A percentile compares a stretch with the other conserved stretches of the same genome.
Evolutionary conservation across 2,113 vertebrate species (phyloP).

Genomic region (Chunga burmeisteri): DNA sequence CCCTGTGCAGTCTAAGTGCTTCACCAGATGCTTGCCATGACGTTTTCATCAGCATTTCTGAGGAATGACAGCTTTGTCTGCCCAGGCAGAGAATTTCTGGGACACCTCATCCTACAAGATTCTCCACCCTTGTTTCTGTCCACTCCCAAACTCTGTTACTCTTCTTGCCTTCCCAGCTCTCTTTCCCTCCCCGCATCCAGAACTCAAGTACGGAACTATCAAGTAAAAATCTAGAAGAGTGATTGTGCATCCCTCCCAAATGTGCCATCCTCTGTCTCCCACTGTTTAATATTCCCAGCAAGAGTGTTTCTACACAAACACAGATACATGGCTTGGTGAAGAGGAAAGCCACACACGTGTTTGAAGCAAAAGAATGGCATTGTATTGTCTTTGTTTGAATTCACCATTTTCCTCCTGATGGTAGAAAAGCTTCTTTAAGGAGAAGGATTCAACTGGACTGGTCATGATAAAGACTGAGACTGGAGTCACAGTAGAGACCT

Average conservation of each 20-base stretch:
- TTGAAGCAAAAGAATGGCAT: background rate
- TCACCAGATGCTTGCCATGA: background rate
- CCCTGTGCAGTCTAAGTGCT: background rate
- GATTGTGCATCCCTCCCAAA: background rate
- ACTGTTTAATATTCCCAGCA: background rate
- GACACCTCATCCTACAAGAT: background rate
- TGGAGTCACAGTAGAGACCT: background rate
- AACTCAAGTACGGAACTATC: fast-evolving
- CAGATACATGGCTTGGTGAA: background rate
- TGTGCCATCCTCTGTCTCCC: background rate
- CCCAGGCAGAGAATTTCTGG: background rate
- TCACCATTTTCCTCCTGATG: background rate
- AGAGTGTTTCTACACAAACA: background rate
- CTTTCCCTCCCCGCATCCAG: background rate
- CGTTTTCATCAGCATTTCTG: background rate
- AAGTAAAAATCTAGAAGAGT: background rate
- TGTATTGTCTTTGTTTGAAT: background rate
- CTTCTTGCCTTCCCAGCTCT: background rate
- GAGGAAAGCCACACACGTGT: background rate
- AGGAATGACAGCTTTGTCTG: background rate
- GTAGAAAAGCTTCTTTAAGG: background rate
- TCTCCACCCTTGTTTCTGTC: background rate
- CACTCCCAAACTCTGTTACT: background rate
- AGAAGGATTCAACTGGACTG: background rate
- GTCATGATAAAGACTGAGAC: background rate